A percentile compares a stretch with the other conserved stretches of the same genome.
These are phyloP conservation scores for Elegia similella DNA, from an alignment of 2,888 invertebrate species.

Conservation along the genomic window DNA sequence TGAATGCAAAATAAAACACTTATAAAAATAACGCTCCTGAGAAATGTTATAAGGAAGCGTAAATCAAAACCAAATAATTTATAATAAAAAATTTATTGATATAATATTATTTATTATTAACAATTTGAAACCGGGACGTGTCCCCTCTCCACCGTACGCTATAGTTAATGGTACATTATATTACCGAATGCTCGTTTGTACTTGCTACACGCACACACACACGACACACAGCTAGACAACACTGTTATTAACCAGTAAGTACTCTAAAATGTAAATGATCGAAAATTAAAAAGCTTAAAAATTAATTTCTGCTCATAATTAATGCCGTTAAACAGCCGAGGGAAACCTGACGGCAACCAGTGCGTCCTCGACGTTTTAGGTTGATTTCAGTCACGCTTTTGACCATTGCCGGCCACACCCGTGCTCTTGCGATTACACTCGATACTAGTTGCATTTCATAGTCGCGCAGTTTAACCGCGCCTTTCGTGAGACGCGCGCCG, in stretches of 20 bases:
- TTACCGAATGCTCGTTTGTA: constrained; percentile 46
- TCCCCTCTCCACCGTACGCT: constrained; percentile 36
- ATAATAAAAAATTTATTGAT: constrained; percentile 79
- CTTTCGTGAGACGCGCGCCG: too few relatives aligned
- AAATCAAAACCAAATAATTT: constrained; percentile 39
- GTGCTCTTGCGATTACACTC: too few relatives aligned
- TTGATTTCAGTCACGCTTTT: too few relatives aligned
- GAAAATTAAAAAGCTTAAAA: constrained; percentile 43
- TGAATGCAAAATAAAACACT: too few relatives aligned
- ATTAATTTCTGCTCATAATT: constrained; percentile 1
- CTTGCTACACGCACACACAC: constrained; percentile 44
- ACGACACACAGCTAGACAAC: constrained; percentile 8
- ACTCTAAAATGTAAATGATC: constrained; percentile 41
- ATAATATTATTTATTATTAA: constrained; percentile 76
- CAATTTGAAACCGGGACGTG: constrained; percentile 56
- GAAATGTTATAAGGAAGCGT: not conserved
- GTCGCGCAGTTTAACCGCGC: too few relatives aligned
- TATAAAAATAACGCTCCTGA: too few relatives aligned
- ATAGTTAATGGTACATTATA: constrained; percentile 39
- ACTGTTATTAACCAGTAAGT: constrained; percentile 30
- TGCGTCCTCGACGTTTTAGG: too few relatives aligned
- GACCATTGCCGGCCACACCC: too few relatives aligned
- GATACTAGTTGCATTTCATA: too few relatives aligned
- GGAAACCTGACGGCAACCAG: too few relatives aligned
- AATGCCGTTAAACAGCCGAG: too few relatives aligned